A percentile compares a stretch with the other conserved stretches of the same genome.
These are phyloP conservation scores for Seriola dumerili DNA, from an alignment of 2,113 vertebrate species.

Conservation along the genomic window DNA sequence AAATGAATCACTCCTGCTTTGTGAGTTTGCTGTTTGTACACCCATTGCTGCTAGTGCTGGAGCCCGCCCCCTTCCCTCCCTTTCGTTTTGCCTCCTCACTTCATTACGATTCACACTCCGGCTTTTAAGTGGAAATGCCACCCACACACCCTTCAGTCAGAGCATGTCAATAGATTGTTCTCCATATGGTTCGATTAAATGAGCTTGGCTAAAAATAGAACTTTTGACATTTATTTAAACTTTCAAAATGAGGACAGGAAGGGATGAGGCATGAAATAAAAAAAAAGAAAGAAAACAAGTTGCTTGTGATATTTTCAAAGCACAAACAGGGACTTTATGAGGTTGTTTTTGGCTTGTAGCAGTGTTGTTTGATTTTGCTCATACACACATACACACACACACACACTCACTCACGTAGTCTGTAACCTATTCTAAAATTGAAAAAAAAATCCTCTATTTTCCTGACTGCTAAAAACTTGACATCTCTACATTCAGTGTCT, in stretches of 20 bases:
- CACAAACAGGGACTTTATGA: neutral
- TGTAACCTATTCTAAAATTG: slow-evolving; percentile 1
- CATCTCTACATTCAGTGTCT: slow-evolving; percentile 29
- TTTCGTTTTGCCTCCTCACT: slow-evolving; percentile 60
- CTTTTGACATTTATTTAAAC: slow-evolving; percentile 64
- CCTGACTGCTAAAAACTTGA: slow-evolving; percentile 22
- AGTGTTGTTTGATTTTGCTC: neutral
- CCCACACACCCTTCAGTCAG: slow-evolving; percentile 71
- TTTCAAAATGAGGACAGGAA: slow-evolving; percentile 55
- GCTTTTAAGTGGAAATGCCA: slow-evolving; percentile 80
- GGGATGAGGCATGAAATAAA: slow-evolving; percentile 15
- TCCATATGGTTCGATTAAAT: slow-evolving; percentile 64
- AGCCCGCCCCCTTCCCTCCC: slow-evolving; percentile 29
- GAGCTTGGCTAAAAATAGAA: slow-evolving; percentile 70
- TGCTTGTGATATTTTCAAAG: slow-evolving; percentile 42
- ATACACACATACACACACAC: neutral
- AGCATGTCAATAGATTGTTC: slow-evolving; percentile 71
- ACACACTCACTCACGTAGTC: neutral
- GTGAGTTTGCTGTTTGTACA: slow-evolving; percentile 62
- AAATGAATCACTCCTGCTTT: slow-evolving; percentile 76
- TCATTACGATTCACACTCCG: slow-evolving; percentile 75
- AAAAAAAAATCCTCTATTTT: slow-evolving; percentile 19
- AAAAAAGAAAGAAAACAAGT: slow-evolving; percentile 4
- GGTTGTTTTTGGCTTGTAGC: slow-evolving; percentile 43
- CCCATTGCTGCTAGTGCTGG: slow-evolving; percentile 51